phyloP scores from a whole-genome alignment of 2,888 invertebrate genomes.

The Tanypteryx hageni region DNA sequence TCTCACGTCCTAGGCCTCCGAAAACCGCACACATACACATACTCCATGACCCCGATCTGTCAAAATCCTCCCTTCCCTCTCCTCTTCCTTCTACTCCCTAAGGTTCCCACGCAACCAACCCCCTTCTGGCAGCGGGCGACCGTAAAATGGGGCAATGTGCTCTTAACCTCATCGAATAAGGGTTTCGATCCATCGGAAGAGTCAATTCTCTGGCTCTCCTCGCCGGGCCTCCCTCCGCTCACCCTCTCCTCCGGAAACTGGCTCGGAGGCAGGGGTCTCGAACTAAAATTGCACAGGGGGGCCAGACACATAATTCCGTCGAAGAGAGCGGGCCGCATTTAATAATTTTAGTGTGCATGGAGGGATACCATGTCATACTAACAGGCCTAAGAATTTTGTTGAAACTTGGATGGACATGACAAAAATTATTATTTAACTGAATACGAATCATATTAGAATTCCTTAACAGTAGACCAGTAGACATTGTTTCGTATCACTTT shows the following conservation, averaged over 20 bases:
- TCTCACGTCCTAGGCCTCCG: neutral
- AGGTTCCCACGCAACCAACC: slow-evolving; percentile 10
- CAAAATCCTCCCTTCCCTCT: neutral
- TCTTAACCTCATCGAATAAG: slow-evolving; percentile 40
- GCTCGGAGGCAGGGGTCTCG: neutral
- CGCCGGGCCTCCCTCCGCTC: neutral
- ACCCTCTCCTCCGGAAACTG: neutral
- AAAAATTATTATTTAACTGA: no score
- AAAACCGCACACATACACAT: slow-evolving; percentile 1
- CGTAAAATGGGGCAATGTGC: slow-evolving; percentile 50
- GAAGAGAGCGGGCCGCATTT: no score
- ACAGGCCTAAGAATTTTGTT: no score
- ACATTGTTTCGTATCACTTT: no score
- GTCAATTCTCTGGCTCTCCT: slow-evolving; percentile 11
- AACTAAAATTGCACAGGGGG: neutral
- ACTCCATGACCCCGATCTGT: neutral
- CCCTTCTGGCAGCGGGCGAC: neutral
- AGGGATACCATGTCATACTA: no score
- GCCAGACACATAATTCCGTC: no score
- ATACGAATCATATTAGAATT: no score
- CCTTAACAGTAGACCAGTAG: no score
- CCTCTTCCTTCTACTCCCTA: neutral
- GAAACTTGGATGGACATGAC: no score
- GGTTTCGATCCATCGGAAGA: slow-evolving; percentile 42
- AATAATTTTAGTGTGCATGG: no score